A percentile compares a stretch with the other conserved stretches of the same genome.
These are phyloP conservation scores for Scaptomyza montana DNA, from an alignment of 1,140 invertebrate species.

Conservation along the genomic window DNA sequence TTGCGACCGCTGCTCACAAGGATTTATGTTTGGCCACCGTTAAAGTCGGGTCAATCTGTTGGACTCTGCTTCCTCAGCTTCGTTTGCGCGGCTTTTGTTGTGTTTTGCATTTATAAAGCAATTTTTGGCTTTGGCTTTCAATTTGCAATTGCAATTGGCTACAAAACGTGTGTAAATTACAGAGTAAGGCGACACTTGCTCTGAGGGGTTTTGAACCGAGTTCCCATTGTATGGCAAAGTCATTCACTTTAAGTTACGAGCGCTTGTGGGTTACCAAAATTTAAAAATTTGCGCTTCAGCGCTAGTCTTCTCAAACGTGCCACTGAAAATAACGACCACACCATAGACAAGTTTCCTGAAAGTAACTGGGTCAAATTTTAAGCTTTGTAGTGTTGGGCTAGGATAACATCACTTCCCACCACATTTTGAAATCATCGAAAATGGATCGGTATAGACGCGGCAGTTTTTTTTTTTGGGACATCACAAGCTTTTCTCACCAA, in stretches of 20 bases:
- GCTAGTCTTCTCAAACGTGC: not conserved
- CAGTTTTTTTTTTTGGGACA: no score
- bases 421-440: no score
- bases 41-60: slow-evolving; percentile 69
- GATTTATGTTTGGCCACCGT: slow-evolving; percentile 66
- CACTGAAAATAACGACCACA: not conserved
- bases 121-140: slow-evolving; percentile 46
- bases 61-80: slow-evolving; percentile 27
- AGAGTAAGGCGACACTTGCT: slow-evolving; percentile 3
- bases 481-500: no score
- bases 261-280: not conserved
- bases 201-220: slow-evolving; percentile 23
- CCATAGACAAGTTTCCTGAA: no score
- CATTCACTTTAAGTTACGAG: slow-evolving; percentile 30
- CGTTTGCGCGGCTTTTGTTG: slow-evolving; percentile 45
- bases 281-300: not conserved
- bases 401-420: no score
- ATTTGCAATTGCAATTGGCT: slow-evolving; percentile 62
- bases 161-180: slow-evolving; percentile 29
- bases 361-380: no score
- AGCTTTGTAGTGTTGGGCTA: no score
- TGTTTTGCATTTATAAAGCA: slow-evolving; percentile 13
- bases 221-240: slow-evolving; percentile 9
- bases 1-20: slow-evolving; percentile 52
- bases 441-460: no score